Percentiles rank a stretch among this genome's conserved stretches.
These are phyloP conservation scores for Drosophila nasuta DNA, from an alignment of 1,140 invertebrate genomes.

Conservation along the genomic window DNA sequence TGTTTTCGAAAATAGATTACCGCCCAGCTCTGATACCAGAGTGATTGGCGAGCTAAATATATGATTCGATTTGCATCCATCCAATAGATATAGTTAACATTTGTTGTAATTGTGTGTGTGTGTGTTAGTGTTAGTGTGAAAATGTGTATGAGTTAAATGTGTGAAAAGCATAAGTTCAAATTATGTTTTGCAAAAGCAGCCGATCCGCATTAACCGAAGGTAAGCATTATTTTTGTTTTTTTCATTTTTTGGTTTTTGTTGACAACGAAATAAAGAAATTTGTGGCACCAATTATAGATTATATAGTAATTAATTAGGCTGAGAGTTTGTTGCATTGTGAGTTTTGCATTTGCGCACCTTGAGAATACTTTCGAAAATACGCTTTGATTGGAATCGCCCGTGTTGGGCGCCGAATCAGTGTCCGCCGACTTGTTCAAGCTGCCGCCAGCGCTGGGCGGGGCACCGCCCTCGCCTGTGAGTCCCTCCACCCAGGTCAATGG, in stretches of 20 bases:
- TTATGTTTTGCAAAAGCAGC: conserved; percentile 75
- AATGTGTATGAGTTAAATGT: conserved; percentile 25
- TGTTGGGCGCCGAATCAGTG: conserved; percentile 84
- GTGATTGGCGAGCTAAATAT: conserved; percentile 92
- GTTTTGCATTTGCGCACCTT: conserved; percentile 87
- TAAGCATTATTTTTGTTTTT: conserved; percentile 62
- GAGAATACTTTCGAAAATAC: conserved; percentile 96
- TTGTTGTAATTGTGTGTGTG: conserved; percentile 19
- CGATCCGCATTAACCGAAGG: conserved; percentile 80
- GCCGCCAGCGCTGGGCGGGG: conserved; percentile 82
- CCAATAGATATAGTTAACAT: conserved; percentile 8
- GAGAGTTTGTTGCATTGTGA: conserved; percentile 16
- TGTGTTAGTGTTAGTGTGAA: conserved; percentile 26
- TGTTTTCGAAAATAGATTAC: conserved; percentile 94
- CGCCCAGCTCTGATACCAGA: conserved; percentile 94
- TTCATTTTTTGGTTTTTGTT: conserved; percentile 44
- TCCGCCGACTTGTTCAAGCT: conserved; percentile 77
- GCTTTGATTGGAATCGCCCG: conserved; percentile 86
- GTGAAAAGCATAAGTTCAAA: conserved; percentile 43
- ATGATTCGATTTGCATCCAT: conserved; percentile 14
- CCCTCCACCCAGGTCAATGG: conserved; percentile 97
- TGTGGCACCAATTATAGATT: conserved; percentile 62
- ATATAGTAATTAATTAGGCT: conserved; percentile 42
- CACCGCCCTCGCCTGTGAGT: conserved; percentile 88
- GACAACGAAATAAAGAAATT: conserved; percentile 73